Base-by-base conservation (phyloP, 1,140 invertebrate genomes). In the Charaxes varanes region DNA sequence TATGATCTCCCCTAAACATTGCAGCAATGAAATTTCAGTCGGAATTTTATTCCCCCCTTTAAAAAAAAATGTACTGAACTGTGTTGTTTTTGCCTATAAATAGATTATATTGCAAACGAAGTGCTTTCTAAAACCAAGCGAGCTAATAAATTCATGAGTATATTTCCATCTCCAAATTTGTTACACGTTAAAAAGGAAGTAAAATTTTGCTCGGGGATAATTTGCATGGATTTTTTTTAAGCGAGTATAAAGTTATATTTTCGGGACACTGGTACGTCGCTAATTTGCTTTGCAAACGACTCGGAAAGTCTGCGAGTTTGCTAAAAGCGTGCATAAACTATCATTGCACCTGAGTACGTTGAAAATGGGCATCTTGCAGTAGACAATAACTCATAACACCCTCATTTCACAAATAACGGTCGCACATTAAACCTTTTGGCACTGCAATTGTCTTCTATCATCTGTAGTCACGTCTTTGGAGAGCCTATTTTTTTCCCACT, bases 271-370 rank as follows among this genome's bases (percentile, higher is more conserved):
- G 33, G 41, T 35, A 44, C 27, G 19, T 33, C 41, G 41, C 34
- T 44, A 44, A 44, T 44, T 44, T 44, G 41, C 34, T 44, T 44
- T 37, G 34, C 41, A 44, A 44, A 44, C 27, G 31, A 37, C 41
- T 44, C 37, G 27, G 34, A 31, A 44, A 44, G 33, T 44, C 41
- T 21, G 26, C 14, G 33, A 17, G 27, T 41, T 44, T 22, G 30
- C 41, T 44, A 36, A 44, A 44, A 37, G 41, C 34, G 33, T 36
- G 32, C 27, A 44, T 37, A 43, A 44, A 37, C 12, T 16, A 43
- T 19, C 27, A 44, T 37, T 32, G 21, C 41, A 44, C 15, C 27
- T 35, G 26, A 21, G 33, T 26, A n/a, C n/a, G n/a, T n/a, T n/a
- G n/a, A n/a, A n/a, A n/a, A n/a, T n/a, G n/a, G n/a, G n/a, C n/a